Evolutionary conservation across 2,888 invertebrate genomes (phyloP).

Genomic region (Panzeria rudis): DNA sequence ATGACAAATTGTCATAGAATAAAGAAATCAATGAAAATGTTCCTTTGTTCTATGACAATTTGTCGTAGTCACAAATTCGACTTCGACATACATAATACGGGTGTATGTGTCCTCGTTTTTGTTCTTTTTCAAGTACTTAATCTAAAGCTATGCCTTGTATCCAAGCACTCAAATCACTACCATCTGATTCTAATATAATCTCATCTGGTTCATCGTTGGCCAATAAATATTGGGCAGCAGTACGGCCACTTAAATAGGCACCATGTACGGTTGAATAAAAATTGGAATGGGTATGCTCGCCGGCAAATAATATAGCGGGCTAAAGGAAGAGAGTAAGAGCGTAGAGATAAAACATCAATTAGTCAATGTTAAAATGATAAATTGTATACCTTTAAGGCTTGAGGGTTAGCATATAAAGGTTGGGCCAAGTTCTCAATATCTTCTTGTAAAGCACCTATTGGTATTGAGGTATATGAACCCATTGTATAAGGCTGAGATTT

Average conservation of each 20-base stretch:
- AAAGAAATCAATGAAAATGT: no score
- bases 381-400: conserved; percentile 87
- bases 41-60: no score
- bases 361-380: not conserved
- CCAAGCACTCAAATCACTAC: conserved; percentile 94
- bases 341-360: not conserved
- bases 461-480: conserved; percentile 96
- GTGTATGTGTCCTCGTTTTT: no score
- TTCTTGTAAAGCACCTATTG: conserved; percentile 93
- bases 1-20: no score
- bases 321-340: conserved; percentile 83
- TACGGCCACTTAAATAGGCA: conserved; percentile 94
- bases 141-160: conserved; percentile 93
- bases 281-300: conserved; percentile 97
- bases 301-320: conserved; percentile 95
- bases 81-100: no score
- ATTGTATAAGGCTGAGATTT: conserved; percentile 91
- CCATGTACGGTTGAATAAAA: conserved; percentile 98
- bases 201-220: conserved; percentile 87
- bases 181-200: conserved; percentile 89
- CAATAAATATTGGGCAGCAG: conserved; percentile 90
- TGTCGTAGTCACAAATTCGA: no score
- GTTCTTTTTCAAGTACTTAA: conserved; percentile 78
- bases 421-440: conserved; percentile 95
- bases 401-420: conserved; percentile 90